Base-by-base conservation (phyloP, 2,888 invertebrate genomes). In the Drosophila multiciliata region DNA sequence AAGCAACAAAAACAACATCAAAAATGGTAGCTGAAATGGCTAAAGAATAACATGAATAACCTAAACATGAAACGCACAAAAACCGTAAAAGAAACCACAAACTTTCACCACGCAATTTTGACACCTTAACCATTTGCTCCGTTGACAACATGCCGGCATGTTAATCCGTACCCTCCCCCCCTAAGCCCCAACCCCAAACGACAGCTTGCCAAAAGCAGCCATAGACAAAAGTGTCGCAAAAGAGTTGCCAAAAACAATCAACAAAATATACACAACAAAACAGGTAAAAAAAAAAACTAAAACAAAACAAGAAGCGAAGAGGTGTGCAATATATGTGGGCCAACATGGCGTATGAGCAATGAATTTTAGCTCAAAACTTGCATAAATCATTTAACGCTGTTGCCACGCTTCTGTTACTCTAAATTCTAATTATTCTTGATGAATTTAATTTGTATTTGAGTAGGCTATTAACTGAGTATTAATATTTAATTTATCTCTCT, bases 121-220 rank as follows among this genome's bases (percentile, higher is more conserved):
- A 89, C 85, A 85, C 85, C 89, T 85, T 73, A 77, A 89, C 89
- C 85, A 76, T 79, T 87, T 75, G 67, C 84, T 71, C 84, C 82
- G 84, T 82, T 89, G 84, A 84, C 89, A 84, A 84, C 82, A 66
- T 69, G 76, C 72, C 86, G 72, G 67, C 65, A 72, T 80, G 77
- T 76, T 80, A 76, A 78, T 76, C 77, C 33, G 48, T 52, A 54
- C 52, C 61, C 45, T 12, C 11, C 45, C 60, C 54, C 53, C 62
- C 7, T 4, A 23, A 63, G 52, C 54, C 52, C 33, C 45, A 52
- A n/a, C 57, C 42, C 55, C 45, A 23, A 52, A 17, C 69, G 70
- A 12, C 55, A 57, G 33, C 73, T 61, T 61, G 42, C 55, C 73
- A 76, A 57, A 35, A 55, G 49, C 72, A 72, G 78, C 62, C 38